These are phyloP conservation scores for Himalopsyche phryganea DNA, from an alignment of 1,140 invertebrate species.

Conservation along the genomic window DNA sequence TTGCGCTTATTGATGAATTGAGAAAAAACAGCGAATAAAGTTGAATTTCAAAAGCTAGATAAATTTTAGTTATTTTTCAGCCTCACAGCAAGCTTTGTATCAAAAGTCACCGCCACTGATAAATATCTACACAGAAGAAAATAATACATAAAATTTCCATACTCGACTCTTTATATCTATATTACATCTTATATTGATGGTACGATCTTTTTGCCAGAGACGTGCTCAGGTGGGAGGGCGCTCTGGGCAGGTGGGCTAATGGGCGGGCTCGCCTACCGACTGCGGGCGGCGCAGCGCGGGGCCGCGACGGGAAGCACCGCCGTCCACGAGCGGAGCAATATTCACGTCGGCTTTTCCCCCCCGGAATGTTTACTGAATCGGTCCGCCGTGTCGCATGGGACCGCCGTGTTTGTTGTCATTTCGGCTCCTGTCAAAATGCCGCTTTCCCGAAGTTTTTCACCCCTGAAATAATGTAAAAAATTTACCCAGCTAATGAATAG, in stretches of 20 bases:
- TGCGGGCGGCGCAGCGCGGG: background rate
- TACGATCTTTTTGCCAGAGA: too few species aligned
- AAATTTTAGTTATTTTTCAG: too few species aligned
- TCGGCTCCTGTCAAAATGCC: conserved; percentile 12
- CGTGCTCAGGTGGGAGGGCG: background rate
- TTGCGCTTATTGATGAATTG: too few species aligned
- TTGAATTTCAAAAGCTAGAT: too few species aligned
- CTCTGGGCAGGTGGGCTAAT: background rate
- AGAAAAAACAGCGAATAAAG: too few species aligned
- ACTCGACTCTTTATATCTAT: too few species aligned
- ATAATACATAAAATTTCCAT: too few species aligned
- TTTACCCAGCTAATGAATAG: too few species aligned
- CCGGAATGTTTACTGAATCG: conserved; percentile 18
- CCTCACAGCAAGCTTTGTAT: too few species aligned
- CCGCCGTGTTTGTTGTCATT: conserved; percentile 19
- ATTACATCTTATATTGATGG: too few species aligned
- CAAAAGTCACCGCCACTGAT: too few species aligned
- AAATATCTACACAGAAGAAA: too few species aligned
- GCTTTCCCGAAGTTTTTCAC: conserved; percentile 1
- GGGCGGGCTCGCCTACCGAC: conserved; percentile 6
- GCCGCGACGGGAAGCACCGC: conserved; percentile 8
- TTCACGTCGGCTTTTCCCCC: conserved; percentile 5
- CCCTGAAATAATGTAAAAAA: background rate
- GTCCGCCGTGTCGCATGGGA: conserved; percentile 15
- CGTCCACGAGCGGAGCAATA: background rate